Base-by-base conservation (phyloP, 37 sponge, comb jelly and placozoan species). In the Ephydatia muelleri region DNA sequence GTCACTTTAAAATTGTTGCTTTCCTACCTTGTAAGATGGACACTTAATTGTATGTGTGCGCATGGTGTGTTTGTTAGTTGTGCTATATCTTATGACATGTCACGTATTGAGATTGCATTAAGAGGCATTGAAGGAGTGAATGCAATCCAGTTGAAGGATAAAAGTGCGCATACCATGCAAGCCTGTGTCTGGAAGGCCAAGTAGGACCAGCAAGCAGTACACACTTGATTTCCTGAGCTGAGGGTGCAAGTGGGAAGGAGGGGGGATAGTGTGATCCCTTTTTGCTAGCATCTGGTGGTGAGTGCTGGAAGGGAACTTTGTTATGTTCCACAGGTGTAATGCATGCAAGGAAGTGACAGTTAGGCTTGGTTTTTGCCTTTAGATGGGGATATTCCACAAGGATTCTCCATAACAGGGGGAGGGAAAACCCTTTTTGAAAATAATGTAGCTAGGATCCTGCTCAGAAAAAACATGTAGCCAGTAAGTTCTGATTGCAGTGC, bases 221-320 rank as follows among this genome's bases (percentile, higher is more conserved):
- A 21, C 72, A 30, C 72, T 71, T 34, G 72, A 34, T 30, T 37
- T 38, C 23, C 22, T 34, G 32, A 37, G 33, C 27, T 11, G 40
- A 49, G 2, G 29, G 43, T 39, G 49, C 29, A 40, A 37, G 80
- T 67, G 29, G 30, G 80, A 32, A 66, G 66, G 67, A 80, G 66
- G 32, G 23, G 57, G 2, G 80, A 80, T 36, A 66, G 29, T 57
- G 57, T 57, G 57, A 21, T 19, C 57, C 57, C 12, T 57, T 57
- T 57, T 57, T 57, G 57, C 57, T 57, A 57, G 57, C 57, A 57
- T 57, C 57, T 57, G 57, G 57, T 57, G 57, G 57, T 57, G 57
- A 57, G 57, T 57, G 16, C 9, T 57, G 57, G 57, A 57, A 57
- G 57, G 57, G 57, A 19, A 57, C 57, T 57, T 57, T 57, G 9